Conservation (phyloP, 2,888 invertebrate species). For the Lithophane ornitopus region DNA sequence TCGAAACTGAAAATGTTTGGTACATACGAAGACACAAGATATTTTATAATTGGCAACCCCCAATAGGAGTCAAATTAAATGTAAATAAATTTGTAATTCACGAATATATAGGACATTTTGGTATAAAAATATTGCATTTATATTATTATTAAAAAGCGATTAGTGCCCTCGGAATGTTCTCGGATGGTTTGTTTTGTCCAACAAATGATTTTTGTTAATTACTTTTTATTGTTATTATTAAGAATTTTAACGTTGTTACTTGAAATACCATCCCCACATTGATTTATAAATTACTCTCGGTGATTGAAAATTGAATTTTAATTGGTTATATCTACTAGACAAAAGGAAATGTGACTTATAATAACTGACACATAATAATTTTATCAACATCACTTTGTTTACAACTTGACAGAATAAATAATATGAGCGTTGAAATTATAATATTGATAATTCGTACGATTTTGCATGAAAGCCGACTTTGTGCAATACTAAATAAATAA, state of each 20-base stretch:
- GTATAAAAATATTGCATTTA: constrained; percentile 88
- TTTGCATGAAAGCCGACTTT: constrained; percentile 84
- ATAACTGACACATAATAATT: constrained; percentile 48
- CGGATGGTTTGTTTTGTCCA: constrained; percentile 86
- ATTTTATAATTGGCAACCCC: constrained; percentile 76
- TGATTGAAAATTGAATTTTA: constrained; percentile 65
- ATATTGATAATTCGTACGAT: constrained; percentile 78
- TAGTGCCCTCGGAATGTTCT: constrained; percentile 86
- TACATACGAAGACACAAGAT: constrained; percentile 73
- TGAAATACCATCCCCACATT: constrained; percentile 80
- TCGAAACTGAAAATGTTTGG: constrained; percentile 74
- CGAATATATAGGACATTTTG: constrained; percentile 84
- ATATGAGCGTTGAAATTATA: constrained; percentile 57
- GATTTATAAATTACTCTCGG: constrained; percentile 71
- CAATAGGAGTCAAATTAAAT: constrained; percentile 77
- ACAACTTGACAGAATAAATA: constrained; percentile 58
- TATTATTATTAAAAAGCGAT: constrained; percentile 77
- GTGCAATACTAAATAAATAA: constrained; percentile 85
- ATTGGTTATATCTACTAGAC: constrained; percentile 42
- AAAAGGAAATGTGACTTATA: constrained; percentile 57
- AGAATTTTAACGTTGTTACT: constrained; percentile 89
- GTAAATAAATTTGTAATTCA: constrained; percentile 89
- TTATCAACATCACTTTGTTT: constrained; percentile 48
- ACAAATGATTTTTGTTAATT: constrained; percentile 87
- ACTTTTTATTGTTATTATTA: constrained; percentile 90